Conservation (phyloP, 1,140 invertebrate genomes). For the Phthorimaea operculella region DNA sequence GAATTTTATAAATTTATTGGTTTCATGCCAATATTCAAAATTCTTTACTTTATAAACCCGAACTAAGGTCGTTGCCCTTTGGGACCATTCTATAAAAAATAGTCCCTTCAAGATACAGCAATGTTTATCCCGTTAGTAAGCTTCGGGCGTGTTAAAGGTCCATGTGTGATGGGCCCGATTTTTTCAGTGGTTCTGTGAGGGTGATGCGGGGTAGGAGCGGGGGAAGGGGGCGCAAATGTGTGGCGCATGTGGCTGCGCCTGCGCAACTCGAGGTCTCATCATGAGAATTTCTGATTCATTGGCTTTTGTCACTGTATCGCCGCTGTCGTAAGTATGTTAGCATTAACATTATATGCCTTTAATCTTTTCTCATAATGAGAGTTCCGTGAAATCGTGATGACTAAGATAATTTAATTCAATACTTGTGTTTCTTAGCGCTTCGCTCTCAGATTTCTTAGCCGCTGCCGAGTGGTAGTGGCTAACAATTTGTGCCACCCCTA, state of each 20-base stretch:
- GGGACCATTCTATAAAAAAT: constrained; percentile 30
- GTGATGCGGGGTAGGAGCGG: constrained; percentile 19
- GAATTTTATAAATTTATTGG: too few relatives aligned
- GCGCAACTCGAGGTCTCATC: constrained; percentile 29
- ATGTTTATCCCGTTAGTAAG: constrained; percentile 16
- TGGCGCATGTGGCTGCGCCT: constrained; percentile 36
- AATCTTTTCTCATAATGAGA: too few relatives aligned
- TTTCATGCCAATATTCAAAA: too few relatives aligned
- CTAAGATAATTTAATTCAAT: too few relatives aligned
- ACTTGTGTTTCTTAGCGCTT: too few relatives aligned
- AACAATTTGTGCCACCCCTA: too few relatives aligned
- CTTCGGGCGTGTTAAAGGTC: constrained; percentile 27
- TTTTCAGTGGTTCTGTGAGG: constrained; percentile 48
- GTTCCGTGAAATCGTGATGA: too few relatives aligned
- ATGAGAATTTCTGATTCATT: constrained; percentile 64
- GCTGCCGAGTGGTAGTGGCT: too few relatives aligned
- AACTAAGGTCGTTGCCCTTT: constrained; percentile 43
- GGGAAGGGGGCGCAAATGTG: constrained; percentile 42
- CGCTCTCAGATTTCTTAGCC: too few relatives aligned
- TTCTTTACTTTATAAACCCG: too few relatives aligned
- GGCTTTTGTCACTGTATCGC: constrained; percentile 25
- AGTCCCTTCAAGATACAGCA: constrained; percentile 25
- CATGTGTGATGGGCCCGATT: constrained; percentile 37
- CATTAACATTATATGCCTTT: constrained; percentile 22
- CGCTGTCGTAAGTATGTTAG: constrained; percentile 15